Conservation (phyloP, 1,140 invertebrate genomes). For the Cydia splendana region DNA sequence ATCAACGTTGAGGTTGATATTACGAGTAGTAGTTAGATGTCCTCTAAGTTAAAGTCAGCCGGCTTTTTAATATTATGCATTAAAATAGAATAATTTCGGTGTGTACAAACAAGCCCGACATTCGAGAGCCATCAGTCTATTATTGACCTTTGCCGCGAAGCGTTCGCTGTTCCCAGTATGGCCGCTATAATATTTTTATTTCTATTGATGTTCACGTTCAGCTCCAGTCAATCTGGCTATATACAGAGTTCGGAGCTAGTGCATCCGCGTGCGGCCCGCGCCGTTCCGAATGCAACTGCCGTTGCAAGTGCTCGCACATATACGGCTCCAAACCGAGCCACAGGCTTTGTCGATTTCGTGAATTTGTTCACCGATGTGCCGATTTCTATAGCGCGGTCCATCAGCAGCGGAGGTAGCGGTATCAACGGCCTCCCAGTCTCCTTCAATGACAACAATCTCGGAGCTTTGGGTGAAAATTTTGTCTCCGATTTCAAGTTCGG, state of each 20-base stretch:
- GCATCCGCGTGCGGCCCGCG: slow-evolving; percentile 11
- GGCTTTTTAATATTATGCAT: slow-evolving; percentile 11
- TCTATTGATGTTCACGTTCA: background rate
- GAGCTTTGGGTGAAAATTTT: slow-evolving; percentile 35
- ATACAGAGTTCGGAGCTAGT: slow-evolving; percentile 33
- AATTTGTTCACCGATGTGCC: slow-evolving; percentile 38
- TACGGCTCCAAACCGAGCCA: slow-evolving; percentile 37
- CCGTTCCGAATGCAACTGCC: slow-evolving; percentile 22
- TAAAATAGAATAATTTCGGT: background rate
- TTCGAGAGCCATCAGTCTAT: slow-evolving; percentile 4
- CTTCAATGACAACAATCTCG: slow-evolving; percentile 39
- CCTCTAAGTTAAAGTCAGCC: background rate
- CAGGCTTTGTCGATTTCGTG: slow-evolving; percentile 22
- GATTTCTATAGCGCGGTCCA: slow-evolving; percentile 29
- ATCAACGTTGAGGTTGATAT: too few species aligned
- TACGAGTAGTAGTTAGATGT: too few species aligned
- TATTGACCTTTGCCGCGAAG: background rate
- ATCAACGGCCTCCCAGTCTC: slow-evolving; percentile 30
- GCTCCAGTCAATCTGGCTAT: background rate
- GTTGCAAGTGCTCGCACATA: slow-evolving; percentile 29
- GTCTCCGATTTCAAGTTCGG: slow-evolving; percentile 37
- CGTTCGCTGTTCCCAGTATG: background rate
- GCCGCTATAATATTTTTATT: slow-evolving; percentile 11
- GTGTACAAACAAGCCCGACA: background rate
- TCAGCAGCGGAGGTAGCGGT: slow-evolving; percentile 24